Base-by-base conservation (phyloP, 2,888 invertebrate species). In the Deilephila porcellus region DNA sequence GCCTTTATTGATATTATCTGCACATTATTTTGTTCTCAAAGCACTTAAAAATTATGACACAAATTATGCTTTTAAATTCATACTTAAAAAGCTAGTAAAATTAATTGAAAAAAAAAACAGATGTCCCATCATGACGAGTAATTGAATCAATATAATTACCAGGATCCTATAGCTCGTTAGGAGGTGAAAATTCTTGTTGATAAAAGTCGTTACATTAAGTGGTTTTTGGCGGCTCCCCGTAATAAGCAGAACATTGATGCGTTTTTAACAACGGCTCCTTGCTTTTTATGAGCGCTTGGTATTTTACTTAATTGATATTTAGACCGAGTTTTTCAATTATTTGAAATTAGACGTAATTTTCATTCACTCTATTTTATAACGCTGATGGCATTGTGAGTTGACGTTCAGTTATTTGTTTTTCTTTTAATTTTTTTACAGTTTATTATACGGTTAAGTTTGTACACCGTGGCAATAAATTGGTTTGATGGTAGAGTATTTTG, bases 251-350 rank as follows among this genome's bases (percentile, higher is more conserved):
- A 76, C 76, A 80, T 81, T 90, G 87, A 90, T 90, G 86, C 80
- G 85, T 86, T 90, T 90, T 89, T 90, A 90, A 90, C 86, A 86
- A 82, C 82, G 56, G 79, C 85, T 82, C 81, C 75, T 81, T 81
- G 72, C 72, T 81, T 78, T 79, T 72, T 76, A 82, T 88, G 80
- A 85, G 82, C 74, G 78, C 85, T 83, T 85, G 82, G 83, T 87
- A 83, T 80, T 82, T 80, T 76, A 70, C 72, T 76, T 77, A 78
- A 77, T 74, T 73, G 72, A 74, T 64, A 60, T 71, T 73, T 60
- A 52, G 60, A 45, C n/a, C 17, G 60, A 70, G 45, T 70, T 70
- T 60, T 73, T 70, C 29, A 70, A 70, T 70, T 70, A 45, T 37
- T 71, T 25, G 45, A 45, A 60, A 45, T 71, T 37, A 59, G 59